A percentile compares a stretch with the other conserved stretches of the same genome.
phyloP scores from a whole-genome alignment of 2,888 invertebrate genomes.

The Lumbricus terrestris region DNA sequence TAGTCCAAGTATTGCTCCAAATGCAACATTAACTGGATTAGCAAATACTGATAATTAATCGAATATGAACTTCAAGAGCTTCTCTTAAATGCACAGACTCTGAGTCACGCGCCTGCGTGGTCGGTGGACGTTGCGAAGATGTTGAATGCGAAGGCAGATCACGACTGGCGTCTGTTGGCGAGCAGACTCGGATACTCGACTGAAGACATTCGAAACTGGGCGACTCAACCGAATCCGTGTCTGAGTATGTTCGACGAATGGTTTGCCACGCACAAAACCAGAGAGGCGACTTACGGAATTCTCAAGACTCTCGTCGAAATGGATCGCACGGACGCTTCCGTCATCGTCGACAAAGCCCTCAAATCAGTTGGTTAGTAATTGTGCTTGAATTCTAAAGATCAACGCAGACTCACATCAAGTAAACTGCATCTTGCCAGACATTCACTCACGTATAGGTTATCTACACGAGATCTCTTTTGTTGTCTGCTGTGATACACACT shows the following conservation, averaged over 20 bases:
- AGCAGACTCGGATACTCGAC: slow-evolving; percentile 52
- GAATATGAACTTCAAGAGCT: not conserved
- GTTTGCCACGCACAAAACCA: slow-evolving; percentile 54
- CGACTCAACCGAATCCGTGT: slow-evolving; percentile 53
- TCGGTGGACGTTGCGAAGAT: slow-evolving; percentile 51
- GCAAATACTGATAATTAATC: not conserved
- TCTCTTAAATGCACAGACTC: slow-evolving; percentile 43
- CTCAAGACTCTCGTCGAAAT: slow-evolving; percentile 52
- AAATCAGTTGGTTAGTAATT: slow-evolving; percentile 41
- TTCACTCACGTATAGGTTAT: too few species aligned
- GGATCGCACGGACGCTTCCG: slow-evolving; percentile 49
- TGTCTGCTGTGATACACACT: too few species aligned
- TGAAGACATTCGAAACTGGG: slow-evolving; percentile 54
- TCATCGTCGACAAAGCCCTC: slow-evolving; percentile 53
- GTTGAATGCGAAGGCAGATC: slow-evolving; percentile 47
- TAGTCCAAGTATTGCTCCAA: too few species aligned
- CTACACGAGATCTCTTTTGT: too few species aligned
- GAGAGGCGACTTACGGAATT: slow-evolving; percentile 49
- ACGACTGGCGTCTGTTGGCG: slow-evolving; percentile 54
- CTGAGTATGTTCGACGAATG: slow-evolving; percentile 55
- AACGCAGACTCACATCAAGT: too few species aligned
- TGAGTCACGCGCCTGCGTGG: slow-evolving; percentile 55
- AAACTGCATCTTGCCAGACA: too few species aligned
- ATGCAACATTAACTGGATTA: not conserved
- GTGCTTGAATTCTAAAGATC: not conserved